Conservation (phyloP, 2,113 vertebrate species). For the Menidia beryllina region DNA sequence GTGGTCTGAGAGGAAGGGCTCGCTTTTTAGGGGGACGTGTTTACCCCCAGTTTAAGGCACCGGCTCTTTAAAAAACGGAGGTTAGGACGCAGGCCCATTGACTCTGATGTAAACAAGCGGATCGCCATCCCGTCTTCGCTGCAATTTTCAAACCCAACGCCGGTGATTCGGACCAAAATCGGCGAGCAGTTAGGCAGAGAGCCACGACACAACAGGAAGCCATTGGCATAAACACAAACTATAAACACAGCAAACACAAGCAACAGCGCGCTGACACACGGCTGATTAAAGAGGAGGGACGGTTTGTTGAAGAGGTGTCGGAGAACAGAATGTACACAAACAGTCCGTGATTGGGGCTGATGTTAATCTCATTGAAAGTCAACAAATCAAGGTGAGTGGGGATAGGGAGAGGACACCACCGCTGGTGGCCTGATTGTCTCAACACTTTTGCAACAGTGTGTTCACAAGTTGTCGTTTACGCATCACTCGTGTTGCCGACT, state of each 20-base stretch:
- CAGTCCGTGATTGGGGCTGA: slow-evolving; percentile 48
- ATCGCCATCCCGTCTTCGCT: slow-evolving; percentile 36
- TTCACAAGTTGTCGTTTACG: slow-evolving; percentile 21
- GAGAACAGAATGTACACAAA: slow-evolving; percentile 51
- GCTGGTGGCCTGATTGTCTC: slow-evolving; percentile 27
- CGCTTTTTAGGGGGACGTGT: slow-evolving; percentile 2
- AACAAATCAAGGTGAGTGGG: slow-evolving; percentile 56
- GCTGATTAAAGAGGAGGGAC: slow-evolving; percentile 69
- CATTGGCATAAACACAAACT: slow-evolving; percentile 72
- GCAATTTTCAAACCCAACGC: slow-evolving; percentile 29
- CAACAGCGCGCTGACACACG: slow-evolving; percentile 36
- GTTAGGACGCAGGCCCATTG: slow-evolving; percentile 45
- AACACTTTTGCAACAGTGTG: slow-evolving; percentile 12
- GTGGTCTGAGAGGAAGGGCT: slow-evolving; percentile 15
- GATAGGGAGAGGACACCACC: slow-evolving; percentile 16
- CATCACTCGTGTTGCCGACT: slow-evolving; percentile 38
- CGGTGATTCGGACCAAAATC: slow-evolving; percentile 59
- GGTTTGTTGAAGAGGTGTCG: slow-evolving; percentile 63
- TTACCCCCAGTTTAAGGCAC: slow-evolving; percentile 15
- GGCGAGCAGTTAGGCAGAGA: slow-evolving; percentile 2
- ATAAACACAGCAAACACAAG: slow-evolving; percentile 66
- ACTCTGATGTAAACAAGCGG: slow-evolving; percentile 63
- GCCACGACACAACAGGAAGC: slow-evolving; percentile 69
- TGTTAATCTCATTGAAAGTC: slow-evolving; percentile 49
- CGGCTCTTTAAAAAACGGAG: slow-evolving; percentile 35